phyloP scores from a whole-genome alignment of 2,797 vertebrate species.

The Pipistrellus kuhlii region DNA sequence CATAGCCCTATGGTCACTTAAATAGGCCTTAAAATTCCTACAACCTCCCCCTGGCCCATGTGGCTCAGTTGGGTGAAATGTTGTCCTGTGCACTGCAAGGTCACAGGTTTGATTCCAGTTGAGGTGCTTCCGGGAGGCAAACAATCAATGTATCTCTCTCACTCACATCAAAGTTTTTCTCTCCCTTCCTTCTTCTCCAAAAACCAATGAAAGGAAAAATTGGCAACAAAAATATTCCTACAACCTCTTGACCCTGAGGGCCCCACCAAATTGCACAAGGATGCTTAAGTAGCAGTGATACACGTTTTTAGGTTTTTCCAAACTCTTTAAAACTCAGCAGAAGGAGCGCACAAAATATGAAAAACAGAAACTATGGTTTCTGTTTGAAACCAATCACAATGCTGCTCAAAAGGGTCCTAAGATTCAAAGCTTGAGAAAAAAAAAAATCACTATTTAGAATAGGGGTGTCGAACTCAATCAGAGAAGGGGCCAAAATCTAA shows the following conservation, averaged over 20 bases:
- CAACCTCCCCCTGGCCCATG: not conserved
- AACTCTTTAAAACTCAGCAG: slow-evolving; percentile 14
- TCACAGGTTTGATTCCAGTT: not conserved
- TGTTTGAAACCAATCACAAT: not conserved
- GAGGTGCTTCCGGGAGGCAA: not conserved
- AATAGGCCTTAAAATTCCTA: not conserved
- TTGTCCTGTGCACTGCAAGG: not conserved
- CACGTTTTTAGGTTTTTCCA: slow-evolving; percentile 24
- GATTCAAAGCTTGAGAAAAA: not conserved
- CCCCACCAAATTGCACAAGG: not conserved
- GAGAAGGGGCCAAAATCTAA: too few relatives aligned
- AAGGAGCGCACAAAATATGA: not conserved
- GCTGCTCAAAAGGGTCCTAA: not conserved
- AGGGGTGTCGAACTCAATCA: too few relatives aligned
- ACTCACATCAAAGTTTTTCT: not conserved
- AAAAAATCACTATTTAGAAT: slow-evolving; percentile 4
- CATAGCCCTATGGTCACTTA: not conserved
- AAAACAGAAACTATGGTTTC: slow-evolving; percentile 11
- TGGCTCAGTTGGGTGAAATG: not conserved
- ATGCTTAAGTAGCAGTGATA: slow-evolving; percentile 14
- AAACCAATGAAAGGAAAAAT: not conserved
- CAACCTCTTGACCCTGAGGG: not conserved
- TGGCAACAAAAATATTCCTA: not conserved
- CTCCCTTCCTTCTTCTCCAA: not conserved
- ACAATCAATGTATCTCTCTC: not conserved